These are phyloP conservation scores for Monarcha castaneiventris DNA, from an alignment of 2,113 vertebrate genomes.

Conservation along the genomic window DNA sequence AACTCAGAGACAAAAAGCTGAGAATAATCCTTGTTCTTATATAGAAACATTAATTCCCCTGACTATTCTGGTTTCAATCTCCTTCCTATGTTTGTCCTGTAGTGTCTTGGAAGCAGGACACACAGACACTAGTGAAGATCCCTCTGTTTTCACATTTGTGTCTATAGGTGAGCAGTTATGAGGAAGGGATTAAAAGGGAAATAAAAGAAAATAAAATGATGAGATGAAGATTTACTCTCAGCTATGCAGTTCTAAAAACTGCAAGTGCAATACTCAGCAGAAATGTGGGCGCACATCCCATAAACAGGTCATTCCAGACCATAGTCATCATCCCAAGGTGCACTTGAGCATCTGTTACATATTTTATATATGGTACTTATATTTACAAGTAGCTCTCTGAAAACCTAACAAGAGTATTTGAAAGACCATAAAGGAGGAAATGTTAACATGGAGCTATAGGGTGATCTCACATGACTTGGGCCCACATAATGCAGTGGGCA, in stretches of 20 bases:
- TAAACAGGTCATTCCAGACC: constrained; percentile 16
- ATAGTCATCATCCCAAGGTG: constrained; percentile 17
- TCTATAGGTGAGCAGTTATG: background rate
- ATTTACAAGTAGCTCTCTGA: constrained; percentile 22
- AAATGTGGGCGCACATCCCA: background rate
- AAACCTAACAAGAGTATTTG: background rate
- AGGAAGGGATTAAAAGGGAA: background rate
- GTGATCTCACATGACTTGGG: background rate
- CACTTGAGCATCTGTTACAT: constrained; percentile 44
- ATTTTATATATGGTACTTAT: constrained; percentile 39
- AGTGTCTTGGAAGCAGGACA: background rate
- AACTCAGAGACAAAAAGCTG: background rate
- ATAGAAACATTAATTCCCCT: background rate
- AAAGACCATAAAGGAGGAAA: constrained; percentile 32
- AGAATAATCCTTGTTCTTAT: background rate
- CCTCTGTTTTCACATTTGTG: background rate
- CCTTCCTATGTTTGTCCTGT: background rate
- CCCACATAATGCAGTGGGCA: background rate
- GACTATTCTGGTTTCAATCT: background rate
- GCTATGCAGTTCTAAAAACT: background rate
- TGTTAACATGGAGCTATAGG: background rate
- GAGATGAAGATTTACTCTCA: background rate
- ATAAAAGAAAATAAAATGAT: background rate
- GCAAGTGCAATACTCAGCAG: background rate
- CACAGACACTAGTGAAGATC: background rate